phyloP scores from a whole-genome alignment of 2,113 vertebrate genomes.

The Sander vitreus region DNA sequence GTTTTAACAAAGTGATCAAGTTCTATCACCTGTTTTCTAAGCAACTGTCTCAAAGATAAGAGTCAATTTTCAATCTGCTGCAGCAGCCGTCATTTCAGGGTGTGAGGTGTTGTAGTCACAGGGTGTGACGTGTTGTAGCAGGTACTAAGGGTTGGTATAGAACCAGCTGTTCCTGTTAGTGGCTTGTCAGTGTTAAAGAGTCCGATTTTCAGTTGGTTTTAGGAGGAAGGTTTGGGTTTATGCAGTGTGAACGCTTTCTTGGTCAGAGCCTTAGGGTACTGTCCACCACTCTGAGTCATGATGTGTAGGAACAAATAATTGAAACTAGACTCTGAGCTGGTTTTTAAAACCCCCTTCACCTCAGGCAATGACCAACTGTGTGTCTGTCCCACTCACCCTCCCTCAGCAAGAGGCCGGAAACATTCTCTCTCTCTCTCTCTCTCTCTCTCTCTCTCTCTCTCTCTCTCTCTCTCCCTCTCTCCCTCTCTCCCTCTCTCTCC shows the following conservation, averaged over 20 bases:
- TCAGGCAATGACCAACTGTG: conserved; percentile 51
- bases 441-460: conserved; percentile 32
- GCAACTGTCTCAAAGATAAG: conserved; percentile 56
- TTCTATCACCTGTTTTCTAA: conserved; percentile 68
- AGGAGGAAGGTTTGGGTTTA: conserved; percentile 19
- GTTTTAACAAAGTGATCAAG: conserved; percentile 58
- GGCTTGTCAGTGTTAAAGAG: conserved; percentile 8
- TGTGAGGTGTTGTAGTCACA: background rate
- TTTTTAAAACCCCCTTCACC: conserved; percentile 52
- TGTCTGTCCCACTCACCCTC: conserved; percentile 45
- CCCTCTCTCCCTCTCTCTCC: background rate
- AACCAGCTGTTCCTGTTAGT: conserved; percentile 15
- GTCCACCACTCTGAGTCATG: conserved; percentile 42
- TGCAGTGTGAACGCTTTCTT: conserved; percentile 48
- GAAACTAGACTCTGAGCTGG: conserved; percentile 38
- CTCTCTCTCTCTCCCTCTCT: conserved; percentile 10
- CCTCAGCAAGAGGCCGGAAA: conserved; percentile 64
- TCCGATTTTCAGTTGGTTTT: conserved; percentile 30
- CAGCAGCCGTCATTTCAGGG: conserved; percentile 37
- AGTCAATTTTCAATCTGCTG: conserved; percentile 51
- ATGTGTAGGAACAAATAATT: conserved; percentile 46
- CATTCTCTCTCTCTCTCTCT: conserved; percentile 45
- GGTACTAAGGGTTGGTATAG: background rate
- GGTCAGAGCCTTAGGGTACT: conserved; percentile 25
- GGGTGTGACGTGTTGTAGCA: conserved; percentile 13